Percentiles rank a stretch among this genome's conserved stretches.
phyloP scores from a whole-genome alignment of 2,888 invertebrate genomes.

The Isoperla grammatica region DNA sequence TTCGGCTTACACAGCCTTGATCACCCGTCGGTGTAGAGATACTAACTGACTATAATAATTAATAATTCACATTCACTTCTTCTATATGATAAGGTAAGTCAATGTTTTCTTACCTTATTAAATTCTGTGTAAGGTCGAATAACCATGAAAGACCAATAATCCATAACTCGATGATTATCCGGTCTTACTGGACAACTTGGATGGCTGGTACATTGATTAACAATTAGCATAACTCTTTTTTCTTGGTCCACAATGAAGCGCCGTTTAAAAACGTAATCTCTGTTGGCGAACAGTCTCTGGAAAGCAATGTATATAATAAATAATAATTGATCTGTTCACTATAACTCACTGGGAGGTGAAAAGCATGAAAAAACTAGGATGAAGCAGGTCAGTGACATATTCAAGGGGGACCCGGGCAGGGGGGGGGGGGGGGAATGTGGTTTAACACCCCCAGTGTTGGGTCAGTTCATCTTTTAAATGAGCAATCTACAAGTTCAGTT shows the following conservation, averaged over 20 bases:
- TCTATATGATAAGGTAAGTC: no score
- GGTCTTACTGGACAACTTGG: constrained; percentile 60
- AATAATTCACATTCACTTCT: constrained; percentile 34
- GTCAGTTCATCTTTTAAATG: no score
- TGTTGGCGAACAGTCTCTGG: constrained; percentile 73
- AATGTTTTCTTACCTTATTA: constrained; percentile 44
- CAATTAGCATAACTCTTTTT: constrained; percentile 55
- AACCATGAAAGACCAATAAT: constrained; percentile 85
- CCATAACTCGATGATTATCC: constrained; percentile 65
- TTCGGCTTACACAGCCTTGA: no score
- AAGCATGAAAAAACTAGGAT: no score
- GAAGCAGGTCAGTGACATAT: no score
- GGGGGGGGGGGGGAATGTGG: no score
- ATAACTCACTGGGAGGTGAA: no score
- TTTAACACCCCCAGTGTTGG: no score
- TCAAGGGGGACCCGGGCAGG: no score
- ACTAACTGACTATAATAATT: constrained; percentile 39
- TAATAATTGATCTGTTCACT: no score
- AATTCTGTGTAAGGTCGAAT: constrained; percentile 62
- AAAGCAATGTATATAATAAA: constrained; percentile 37
- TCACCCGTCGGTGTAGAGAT: no score
- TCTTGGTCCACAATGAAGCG: constrained; percentile 54
- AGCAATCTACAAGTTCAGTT: no score
- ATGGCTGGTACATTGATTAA: constrained; percentile 65
- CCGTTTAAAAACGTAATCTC: constrained; percentile 80